Base-by-base conservation (phyloP, 2,797 vertebrate species). In the Oryzias sinensis region DNA sequence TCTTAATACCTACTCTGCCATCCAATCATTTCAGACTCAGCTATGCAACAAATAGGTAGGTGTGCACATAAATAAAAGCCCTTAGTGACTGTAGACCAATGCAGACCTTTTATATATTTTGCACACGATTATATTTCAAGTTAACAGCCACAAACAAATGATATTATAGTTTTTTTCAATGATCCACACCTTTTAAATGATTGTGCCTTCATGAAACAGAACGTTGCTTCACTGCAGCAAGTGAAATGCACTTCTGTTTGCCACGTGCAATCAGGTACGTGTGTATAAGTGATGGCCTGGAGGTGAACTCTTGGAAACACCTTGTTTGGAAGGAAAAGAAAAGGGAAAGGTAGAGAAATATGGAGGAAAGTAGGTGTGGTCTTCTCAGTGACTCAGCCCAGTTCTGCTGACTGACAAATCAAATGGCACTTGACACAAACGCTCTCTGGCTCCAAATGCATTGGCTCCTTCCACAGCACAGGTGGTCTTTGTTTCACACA, bases 331-430 rank as follows among this genome's bases (percentile, higher is more conserved):
- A 70, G 71, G 64, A 82, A 81, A 81, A 82, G 74, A 81, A 90
- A 90, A 85, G 76, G 73, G 77, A 73, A 76, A 82, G 85, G 75
- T 57, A 78, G 74, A 77, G 76, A 77, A 68, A 67, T 71, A 66
- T 45, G 72, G 82, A 80, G 82, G 72, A 75, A 72, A 72, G 72
- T 68, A 75, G 87, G 88, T 80, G 90, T 83, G 85, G 76, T 68
- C 77, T 76, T 60, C 72, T 87, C 69, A 86, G 80, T 89, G 82
- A 90, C 77, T 87, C 73, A 86, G 78, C 65, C 40, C 9, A 53
- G 78, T 64, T 84, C 76, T 79, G 80, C 74, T 89, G 85, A 91
- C 79, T 90, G 87, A 90, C 80, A 89, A 89, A 89, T 88, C 82
- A 89, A 89, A 89, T 76, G 85, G 62, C 76, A 81, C 71, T 77